A percentile compares a stretch with the other conserved stretches of the same genome.
phyloP scores from a whole-genome alignment of 2,888 invertebrate genomes.

The Euplagia quadripunctaria region DNA sequence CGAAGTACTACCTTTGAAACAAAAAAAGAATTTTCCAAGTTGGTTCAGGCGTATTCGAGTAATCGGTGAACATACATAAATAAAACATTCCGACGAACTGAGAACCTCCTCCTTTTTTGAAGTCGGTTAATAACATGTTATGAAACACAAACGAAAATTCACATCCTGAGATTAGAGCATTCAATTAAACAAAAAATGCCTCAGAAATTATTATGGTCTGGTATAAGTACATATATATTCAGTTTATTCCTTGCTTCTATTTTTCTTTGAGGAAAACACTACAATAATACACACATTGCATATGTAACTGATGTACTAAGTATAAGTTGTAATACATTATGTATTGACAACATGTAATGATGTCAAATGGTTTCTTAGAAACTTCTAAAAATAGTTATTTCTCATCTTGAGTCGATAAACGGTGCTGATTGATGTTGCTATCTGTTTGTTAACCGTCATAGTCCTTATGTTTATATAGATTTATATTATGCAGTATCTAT shows the following conservation, averaged over 20 bases:
- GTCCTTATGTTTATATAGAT: background rate
- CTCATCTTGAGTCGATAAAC: slow-evolving; percentile 9
- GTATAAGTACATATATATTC: background rate
- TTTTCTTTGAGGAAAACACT: background rate
- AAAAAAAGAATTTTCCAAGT: too few relatives aligned
- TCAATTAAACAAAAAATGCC: too few relatives aligned
- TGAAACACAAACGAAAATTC: too few relatives aligned
- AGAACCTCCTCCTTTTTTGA: too few relatives aligned
- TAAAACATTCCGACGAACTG: too few relatives aligned
- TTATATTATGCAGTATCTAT: background rate
- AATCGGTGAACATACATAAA: too few relatives aligned
- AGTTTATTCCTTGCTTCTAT: background rate
- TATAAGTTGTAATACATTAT: background rate
- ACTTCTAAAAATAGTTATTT: slow-evolving; percentile 7
- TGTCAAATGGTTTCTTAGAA: slow-evolving; percentile 4
- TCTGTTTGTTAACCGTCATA: background rate
- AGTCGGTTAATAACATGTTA: too few relatives aligned
- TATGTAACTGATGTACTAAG: background rate
- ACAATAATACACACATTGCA: background rate
- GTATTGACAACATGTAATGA: background rate
- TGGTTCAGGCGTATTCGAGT: too few relatives aligned
- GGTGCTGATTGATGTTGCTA: background rate
- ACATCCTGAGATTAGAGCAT: too few relatives aligned
- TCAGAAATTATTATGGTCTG: too few relatives aligned
- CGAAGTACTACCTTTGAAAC: too few relatives aligned